Evolutionary conservation across 2,113 vertebrate species (phyloP), one percentile per base, ranked within the genome.

Genomic region (Dipodomys merriami): DNA sequence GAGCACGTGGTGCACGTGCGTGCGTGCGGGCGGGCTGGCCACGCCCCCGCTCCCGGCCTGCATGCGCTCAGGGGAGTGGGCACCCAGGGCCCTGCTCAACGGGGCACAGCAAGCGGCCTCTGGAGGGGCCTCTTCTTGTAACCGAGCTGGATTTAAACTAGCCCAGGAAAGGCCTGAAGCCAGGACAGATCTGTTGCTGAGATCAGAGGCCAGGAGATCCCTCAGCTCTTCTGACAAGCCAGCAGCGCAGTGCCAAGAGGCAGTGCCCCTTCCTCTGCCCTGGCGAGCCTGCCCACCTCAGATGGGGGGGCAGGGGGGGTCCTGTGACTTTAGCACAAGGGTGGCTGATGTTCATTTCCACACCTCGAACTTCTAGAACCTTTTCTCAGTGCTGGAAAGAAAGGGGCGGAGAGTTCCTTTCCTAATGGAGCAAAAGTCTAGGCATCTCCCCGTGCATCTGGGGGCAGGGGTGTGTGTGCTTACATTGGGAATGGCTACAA

Each of bases 401-500:
- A 23, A 71, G 5, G 4, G 46, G 25, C 27, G 20, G 13, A 18
- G n/a, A 60, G 46, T 44, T 20, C 35, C 10, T 71, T 29, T 29
- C 53, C 71, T 30, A 10, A 83, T 25, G 35, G 46, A 29, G 25
- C 12, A 2, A 35, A 60, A 39, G 19, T 72, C 65, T 39, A 73
- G 33, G 71, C 30, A 60, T 6, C 44, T 46, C 74, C 44, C 81
- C 92, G 64, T 90, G 83, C 90, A 33, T 79, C 22, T 91, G 62
- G 62, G 60, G 16, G 60, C 5, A 62, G 49, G 13, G 53, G 16
- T 13, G 16, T 57, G 53, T 13, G 53, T 64, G 6, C 96, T 96
- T 96, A 73, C 83, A 94, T 85, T 94, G 90, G 97, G 82, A 96
- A 88, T 96, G 94, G 88, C 94, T 82, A 46, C 96, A 93, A 90